phyloP scores from a whole-genome alignment of 2,888 invertebrate genomes.

The Orchesellides sinensis region DNA sequence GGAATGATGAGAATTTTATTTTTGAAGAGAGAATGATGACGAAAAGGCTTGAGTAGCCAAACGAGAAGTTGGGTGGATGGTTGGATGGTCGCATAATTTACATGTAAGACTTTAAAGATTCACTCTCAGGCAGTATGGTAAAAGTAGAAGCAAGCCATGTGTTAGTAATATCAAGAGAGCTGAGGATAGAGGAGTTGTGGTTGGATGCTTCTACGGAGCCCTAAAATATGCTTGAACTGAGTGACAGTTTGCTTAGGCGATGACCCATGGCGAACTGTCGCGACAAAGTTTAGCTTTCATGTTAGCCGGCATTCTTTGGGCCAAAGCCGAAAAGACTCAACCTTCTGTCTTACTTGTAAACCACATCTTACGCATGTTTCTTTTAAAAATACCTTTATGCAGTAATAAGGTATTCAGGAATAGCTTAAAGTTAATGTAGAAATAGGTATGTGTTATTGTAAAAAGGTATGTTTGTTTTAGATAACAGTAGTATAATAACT shows the following conservation, averaged over 20 bases:
- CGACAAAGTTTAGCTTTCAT: conserved; percentile 75
- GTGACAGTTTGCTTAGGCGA: conserved; percentile 75
- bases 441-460: too few relatives aligned
- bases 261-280: conserved; percentile 75
- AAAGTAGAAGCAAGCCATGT: conserved; percentile 36
- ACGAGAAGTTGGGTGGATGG: conserved; percentile 47
- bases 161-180: conserved; percentile 28
- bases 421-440: too few relatives aligned
- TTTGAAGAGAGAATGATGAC: neutral
- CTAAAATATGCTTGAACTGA: conserved; percentile 68
- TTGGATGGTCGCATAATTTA: conserved; percentile 48
- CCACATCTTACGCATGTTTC: neutral
- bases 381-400: conserved; percentile 13
- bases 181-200: conserved; percentile 61
- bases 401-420: too few relatives aligned
- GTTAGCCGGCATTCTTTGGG: conserved; percentile 69
- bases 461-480: too few relatives aligned
- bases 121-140: conserved; percentile 1
- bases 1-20: conserved; percentile 18
- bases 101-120: conserved; percentile 18
- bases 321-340: conserved; percentile 42
- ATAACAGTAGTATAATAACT: too few relatives aligned
- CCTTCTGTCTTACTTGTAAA: conserved; percentile 26
- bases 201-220: conserved; percentile 63
- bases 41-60: conserved; percentile 54